phyloP scores from a whole-genome alignment of 2,888 invertebrate genomes.

The Machimus atricapillus region DNA sequence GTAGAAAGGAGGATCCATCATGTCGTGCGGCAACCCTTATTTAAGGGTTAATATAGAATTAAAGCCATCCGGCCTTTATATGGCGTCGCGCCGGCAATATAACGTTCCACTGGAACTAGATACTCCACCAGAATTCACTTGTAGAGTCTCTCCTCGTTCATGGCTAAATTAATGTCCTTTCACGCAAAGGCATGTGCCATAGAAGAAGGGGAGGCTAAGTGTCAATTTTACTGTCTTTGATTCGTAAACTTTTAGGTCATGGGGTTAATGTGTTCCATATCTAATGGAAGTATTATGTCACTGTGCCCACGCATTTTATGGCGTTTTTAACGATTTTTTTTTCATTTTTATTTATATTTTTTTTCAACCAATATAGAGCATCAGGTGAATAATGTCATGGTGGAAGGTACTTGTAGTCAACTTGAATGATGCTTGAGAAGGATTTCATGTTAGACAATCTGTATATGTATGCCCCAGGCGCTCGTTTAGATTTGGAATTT shows the following conservation, averaged over 20 bases:
- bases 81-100: neutral
- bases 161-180: neutral
- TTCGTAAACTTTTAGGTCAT: neutral
- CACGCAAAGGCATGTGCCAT: neutral
- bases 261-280: neutral
- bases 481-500: neutral
- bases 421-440: neutral
- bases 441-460: neutral
- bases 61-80: neutral
- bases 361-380: neutral
- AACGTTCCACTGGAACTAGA: neutral
- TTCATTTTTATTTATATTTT: neutral
- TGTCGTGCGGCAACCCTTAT: neutral
- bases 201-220: neutral
- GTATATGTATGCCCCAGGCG: neutral
- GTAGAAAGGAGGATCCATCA: neutral
- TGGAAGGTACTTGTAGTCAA: constrained; percentile 1
- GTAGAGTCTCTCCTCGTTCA: neutral
- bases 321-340: neutral
- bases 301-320: neutral
- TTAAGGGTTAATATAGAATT: neutral
- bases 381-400: neutral
- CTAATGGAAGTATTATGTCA: neutral
- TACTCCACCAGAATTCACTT: neutral
- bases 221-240: neutral